phyloP scores from a whole-genome alignment of 2,797 vertebrate species.

The Thaleichthys pacificus region DNA sequence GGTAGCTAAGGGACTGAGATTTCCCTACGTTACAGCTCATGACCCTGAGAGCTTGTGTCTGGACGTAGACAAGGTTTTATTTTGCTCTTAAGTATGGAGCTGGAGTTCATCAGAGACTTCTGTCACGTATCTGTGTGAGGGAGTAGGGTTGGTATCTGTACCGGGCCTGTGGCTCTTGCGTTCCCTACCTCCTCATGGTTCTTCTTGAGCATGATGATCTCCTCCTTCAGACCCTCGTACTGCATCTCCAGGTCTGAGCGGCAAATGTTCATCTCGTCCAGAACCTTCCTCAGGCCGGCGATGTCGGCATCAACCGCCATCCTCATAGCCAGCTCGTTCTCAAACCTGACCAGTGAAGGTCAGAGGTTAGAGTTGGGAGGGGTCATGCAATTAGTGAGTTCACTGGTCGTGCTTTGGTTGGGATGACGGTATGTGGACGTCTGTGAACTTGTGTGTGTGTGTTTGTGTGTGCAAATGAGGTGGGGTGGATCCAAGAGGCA shows the following conservation, averaged over 20 bases:
- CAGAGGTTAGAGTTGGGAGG: neutral
- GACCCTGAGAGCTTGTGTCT: too few species aligned
- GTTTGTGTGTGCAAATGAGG: neutral
- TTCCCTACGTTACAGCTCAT: too few species aligned
- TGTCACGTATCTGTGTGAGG: neutral
- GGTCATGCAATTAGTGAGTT: neutral
- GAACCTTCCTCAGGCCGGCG: constrained; percentile 60
- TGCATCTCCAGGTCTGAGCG: constrained; percentile 77
- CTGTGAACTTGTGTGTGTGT: neutral
- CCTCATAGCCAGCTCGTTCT: constrained; percentile 71
- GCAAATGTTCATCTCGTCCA: constrained; percentile 74
- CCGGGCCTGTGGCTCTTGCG: neutral
- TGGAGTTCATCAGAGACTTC: neutral
- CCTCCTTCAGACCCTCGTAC: constrained; percentile 78
- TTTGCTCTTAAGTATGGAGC: neutral
- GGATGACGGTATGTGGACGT: too few species aligned
- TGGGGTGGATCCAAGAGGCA: neutral
- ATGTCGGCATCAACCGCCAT: constrained; percentile 74
- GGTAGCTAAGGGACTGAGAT: too few species aligned
- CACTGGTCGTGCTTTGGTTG: neutral
- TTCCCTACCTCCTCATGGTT: constrained; percentile 78
- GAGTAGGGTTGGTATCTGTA: neutral
- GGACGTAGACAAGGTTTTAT: too few species aligned
- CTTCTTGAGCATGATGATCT: constrained; percentile 75
- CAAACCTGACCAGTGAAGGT: constrained; percentile 53